Conservation (phyloP, 2,888 invertebrate genomes). For the Adelphocoris suturalis region DNA sequence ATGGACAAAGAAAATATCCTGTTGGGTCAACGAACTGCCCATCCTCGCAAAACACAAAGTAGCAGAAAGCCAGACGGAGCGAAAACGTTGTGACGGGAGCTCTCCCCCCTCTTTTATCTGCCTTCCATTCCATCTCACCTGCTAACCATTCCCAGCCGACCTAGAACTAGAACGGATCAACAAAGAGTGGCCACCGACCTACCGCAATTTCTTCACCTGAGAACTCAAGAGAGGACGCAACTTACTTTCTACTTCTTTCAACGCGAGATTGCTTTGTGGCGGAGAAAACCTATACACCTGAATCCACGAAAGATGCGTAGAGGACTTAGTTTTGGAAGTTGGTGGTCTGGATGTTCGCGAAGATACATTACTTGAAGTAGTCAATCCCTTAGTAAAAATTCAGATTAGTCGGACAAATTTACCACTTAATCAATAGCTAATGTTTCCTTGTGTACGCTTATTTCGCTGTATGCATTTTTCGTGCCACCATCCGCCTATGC, state of each 20-base stretch:
- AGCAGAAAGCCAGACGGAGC: neutral
- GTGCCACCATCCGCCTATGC: neutral
- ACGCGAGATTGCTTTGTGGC: neutral
- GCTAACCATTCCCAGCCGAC: conserved; percentile 15
- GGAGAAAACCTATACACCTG: conserved; percentile 8
- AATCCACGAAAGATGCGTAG: too few species aligned
- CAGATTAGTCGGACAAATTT: too few species aligned
- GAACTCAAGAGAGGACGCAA: neutral
- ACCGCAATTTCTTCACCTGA: conserved; percentile 47
- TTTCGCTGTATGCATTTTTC: too few species aligned
- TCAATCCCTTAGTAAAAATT: too few species aligned
- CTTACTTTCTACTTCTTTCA: conserved; percentile 27
- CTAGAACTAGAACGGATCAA: conserved; percentile 55
- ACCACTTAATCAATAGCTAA: too few species aligned
- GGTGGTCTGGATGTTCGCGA: too few species aligned
- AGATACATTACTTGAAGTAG: too few species aligned
- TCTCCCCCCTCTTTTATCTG: neutral
- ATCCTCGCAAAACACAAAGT: neutral
- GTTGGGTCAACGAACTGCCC: neutral
- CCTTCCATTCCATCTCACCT: neutral
- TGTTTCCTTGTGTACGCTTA: too few species aligned
- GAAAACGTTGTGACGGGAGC: neutral
- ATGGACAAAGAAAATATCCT: too few species aligned
- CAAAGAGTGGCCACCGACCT: conserved; percentile 46
- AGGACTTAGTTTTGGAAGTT: too few species aligned